phyloP scores from a whole-genome alignment of 2,888 invertebrate genomes.

The Theretra japonica region DNA sequence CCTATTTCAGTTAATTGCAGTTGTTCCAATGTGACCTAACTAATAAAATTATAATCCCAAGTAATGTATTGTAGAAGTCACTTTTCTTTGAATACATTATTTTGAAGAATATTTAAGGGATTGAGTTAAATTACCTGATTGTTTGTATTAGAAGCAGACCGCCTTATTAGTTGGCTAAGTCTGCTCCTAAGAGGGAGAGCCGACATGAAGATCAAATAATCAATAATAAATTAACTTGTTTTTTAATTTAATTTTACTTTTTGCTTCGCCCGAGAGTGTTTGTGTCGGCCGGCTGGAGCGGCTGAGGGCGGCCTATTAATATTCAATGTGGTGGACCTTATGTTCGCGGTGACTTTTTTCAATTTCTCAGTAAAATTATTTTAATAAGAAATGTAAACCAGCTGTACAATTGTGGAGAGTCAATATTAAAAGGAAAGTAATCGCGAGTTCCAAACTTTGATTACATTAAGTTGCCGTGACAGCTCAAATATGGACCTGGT shows the following conservation, averaged over 20 bases:
- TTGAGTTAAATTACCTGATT: no score
- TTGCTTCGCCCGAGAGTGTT: neutral
- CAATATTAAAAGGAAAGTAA: neutral
- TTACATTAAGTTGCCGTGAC: neutral
- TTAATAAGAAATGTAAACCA: constrained; percentile 11
- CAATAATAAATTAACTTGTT: neutral
- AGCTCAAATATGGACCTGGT: neutral
- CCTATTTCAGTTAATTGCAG: no score
- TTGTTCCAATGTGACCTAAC: no score
- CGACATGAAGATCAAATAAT: no score
- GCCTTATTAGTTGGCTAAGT: no score
- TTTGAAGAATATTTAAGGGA: no score
- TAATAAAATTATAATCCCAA: no score
- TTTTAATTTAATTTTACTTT: neutral
- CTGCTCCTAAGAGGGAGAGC: no score
- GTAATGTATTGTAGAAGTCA: no score
- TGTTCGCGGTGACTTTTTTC: neutral
- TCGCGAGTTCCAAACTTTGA: neutral
- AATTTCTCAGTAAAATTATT: neutral
- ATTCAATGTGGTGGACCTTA: neutral
- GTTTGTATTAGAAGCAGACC: no score
- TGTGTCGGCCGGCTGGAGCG: neutral
- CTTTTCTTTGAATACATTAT: no score
- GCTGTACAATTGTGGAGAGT: neutral
- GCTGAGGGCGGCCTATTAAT: neutral